Evolutionary conservation across 2,888 invertebrate species (phyloP).

Genomic region (Tribolium freemani): DNA sequence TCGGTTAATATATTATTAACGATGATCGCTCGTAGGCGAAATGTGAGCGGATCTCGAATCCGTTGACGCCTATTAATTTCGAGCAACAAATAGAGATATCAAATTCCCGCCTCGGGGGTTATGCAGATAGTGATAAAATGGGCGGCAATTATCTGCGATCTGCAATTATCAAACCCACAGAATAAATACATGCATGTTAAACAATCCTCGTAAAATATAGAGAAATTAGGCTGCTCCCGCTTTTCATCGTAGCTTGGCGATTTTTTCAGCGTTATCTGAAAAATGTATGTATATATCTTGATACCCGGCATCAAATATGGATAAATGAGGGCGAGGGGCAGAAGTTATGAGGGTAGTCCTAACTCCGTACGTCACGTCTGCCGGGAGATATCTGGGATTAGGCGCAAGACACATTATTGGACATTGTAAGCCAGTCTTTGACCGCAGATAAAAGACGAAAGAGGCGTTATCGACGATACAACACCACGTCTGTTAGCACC

Average conservation of each 20-base stretch:
- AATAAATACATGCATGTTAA: slow-evolving; percentile 39
- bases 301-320: slow-evolving; percentile 47
- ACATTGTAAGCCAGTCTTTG: slow-evolving; percentile 57
- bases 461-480: slow-evolving; percentile 47
- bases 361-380: slow-evolving; percentile 50
- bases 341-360: slow-evolving; percentile 54
- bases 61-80: slow-evolving; percentile 51
- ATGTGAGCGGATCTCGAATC: slow-evolving; percentile 36
- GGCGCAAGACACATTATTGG: slow-evolving; percentile 58
- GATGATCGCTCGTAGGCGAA: slow-evolving; percentile 39
- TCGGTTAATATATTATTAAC: slow-evolving; percentile 43
- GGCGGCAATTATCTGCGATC: slow-evolving; percentile 39
- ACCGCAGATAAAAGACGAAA: slow-evolving; percentile 52
- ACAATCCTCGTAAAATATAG: slow-evolving; percentile 21
- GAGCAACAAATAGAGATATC: slow-evolving; percentile 51
- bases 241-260: slow-evolving; percentile 11
- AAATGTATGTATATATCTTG: slow-evolving; percentile 40
- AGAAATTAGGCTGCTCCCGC: neutral
- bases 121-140: slow-evolving; percentile 45
- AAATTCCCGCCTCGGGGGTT: slow-evolving; percentile 40
- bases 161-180: slow-evolving; percentile 39
- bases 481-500: slow-evolving; percentile 48
- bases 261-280: slow-evolving; percentile 34
- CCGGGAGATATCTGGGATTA: slow-evolving; percentile 55
- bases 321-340: slow-evolving; percentile 50